Evolutionary conservation across 2,888 invertebrate species (phyloP), one percentile per base, ranked within the genome.

Genomic region (Tenthredo scrophulariae): DNA sequence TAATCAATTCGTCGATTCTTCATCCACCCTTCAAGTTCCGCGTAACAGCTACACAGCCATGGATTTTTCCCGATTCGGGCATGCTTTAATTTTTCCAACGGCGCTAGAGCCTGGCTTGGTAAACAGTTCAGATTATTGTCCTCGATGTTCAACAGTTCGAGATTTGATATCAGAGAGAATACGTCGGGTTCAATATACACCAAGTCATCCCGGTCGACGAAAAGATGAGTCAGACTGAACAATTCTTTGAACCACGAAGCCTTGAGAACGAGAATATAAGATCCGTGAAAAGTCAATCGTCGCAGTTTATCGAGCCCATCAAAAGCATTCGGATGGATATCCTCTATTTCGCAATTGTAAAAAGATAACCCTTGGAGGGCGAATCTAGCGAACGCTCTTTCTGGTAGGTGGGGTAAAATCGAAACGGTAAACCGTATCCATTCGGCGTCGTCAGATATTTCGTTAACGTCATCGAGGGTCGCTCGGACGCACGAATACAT

Each of bases 341-440:
- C 79, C 13, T 86, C 86, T 10, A 91, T 75, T 46, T 90, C 89
- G 46, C 91, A 91, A 85, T 91, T 90, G 87, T 90, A 91, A 70
- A 91, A 91, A 4, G 91, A 88, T 26, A 91, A 82, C 37, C 88
- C 87, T 0, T 87, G 84, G 5, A 91, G 87, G 74, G 88, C 84
- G 82, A 91, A 91, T 62, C 89, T 87, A 0, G 65, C 83, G 65
- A 91, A 91, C 22, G 89, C 90, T 83, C 89, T 88, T 22, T 88
- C 46, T 0, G 89, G 89, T 6, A 91, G 88, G 9, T 82, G 46
- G 18, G 86, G 85, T 67, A 91, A 86, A 5, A 89, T 88, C 18
- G 90, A 89, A 15, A 91, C 90, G 6, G 91, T 89, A 84, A 91
- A 91, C 79, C 91, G 91, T 84, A 91, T 91, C 91, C 91, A 91